Conservation (phyloP, 2,113 vertebrate genomes). For the Naja naja region DNA sequence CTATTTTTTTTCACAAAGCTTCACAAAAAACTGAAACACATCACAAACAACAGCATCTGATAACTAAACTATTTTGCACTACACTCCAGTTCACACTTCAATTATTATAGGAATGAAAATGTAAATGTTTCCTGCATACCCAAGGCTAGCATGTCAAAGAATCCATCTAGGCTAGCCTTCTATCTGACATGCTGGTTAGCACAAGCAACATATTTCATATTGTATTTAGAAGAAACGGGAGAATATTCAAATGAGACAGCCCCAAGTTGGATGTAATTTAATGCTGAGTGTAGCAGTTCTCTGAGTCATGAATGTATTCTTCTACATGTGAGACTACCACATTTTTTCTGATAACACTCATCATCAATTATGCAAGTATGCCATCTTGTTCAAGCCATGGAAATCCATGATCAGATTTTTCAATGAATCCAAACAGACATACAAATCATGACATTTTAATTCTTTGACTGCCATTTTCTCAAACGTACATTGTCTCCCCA, state of each 20-base stretch:
- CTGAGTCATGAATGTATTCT: background rate
- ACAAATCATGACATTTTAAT: background rate
- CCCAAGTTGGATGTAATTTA: background rate
- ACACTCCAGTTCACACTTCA: background rate
- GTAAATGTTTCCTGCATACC: background rate
- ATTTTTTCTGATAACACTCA: background rate
- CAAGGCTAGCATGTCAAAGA: background rate
- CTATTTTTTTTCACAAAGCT: background rate
- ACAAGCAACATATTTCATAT: background rate
- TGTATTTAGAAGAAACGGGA: background rate
- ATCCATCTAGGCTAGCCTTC: background rate
- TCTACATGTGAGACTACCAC: background rate
- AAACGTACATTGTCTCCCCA: background rate
- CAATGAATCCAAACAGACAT: background rate
- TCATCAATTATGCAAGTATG: background rate
- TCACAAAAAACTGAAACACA: background rate
- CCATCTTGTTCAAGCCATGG: background rate
- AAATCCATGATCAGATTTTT: background rate
- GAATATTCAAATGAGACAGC: background rate
- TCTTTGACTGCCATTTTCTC: background rate
- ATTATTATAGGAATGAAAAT: background rate
- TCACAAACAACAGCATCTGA: background rate
- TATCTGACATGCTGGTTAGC: background rate
- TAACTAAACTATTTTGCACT: background rate
- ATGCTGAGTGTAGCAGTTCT: background rate